Conservation (phyloP, 2,113 vertebrate genomes). For the Arizona elegans region DNA sequence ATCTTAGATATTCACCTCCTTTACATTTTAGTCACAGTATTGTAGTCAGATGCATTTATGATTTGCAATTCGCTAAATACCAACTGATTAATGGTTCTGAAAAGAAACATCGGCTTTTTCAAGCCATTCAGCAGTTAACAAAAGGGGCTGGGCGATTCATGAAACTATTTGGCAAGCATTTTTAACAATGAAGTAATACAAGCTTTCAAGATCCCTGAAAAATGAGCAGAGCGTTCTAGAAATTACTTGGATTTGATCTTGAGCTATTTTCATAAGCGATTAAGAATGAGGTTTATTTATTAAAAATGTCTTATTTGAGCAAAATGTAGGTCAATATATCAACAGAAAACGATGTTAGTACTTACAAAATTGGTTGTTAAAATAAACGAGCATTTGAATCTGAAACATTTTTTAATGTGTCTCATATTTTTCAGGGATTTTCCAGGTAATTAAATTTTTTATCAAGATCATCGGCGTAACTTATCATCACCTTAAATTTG, state of each 20-base stretch:
- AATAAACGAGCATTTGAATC: constrained; percentile 20
- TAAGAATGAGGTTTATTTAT: background rate
- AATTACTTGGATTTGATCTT: background rate
- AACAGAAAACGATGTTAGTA: background rate
- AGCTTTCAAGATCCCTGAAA: background rate
- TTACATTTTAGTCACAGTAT: background rate
- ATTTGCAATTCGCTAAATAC: background rate
- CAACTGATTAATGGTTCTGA: fast-evolving
- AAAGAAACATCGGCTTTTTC: fast-evolving
- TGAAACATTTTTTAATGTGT: constrained; percentile 30
- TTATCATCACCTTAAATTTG: background rate
- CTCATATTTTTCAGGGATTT: background rate
- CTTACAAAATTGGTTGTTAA: background rate
- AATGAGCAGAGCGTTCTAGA: background rate
- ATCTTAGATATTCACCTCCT: fast-evolving
- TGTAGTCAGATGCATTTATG: background rate
- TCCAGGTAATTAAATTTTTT: constrained; percentile 16
- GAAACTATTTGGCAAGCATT: background rate
- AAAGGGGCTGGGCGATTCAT: background rate
- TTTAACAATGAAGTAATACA: background rate
- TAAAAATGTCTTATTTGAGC: background rate
- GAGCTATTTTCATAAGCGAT: constrained; percentile 14
- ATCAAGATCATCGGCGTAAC: background rate
- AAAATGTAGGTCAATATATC: background rate
- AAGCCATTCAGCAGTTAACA: background rate